Base-by-base conservation (phyloP, 2,113 vertebrate species). In the Xerus inauris region DNA sequence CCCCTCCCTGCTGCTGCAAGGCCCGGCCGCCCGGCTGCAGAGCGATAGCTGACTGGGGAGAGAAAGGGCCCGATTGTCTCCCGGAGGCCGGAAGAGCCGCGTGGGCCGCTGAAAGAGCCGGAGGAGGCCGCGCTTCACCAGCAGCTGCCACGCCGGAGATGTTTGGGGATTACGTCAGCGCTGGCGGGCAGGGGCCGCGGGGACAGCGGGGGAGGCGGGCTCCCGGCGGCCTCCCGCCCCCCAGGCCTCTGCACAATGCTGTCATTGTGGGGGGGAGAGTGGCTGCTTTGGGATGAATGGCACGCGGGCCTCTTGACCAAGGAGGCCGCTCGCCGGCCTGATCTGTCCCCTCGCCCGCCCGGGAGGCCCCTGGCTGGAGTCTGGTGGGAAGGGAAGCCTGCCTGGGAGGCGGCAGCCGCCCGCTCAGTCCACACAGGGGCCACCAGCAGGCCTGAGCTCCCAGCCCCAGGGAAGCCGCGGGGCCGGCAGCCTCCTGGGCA, bases 121-220 rank as follows among this genome's bases (percentile, higher is more conserved):
- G 98, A 98, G 98, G 98, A 98, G 98, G 98, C 96, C 98, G 98
- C 95, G 98, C 99, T 99, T 99, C 98, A 99, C 98, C 98, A 99
- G 99, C 99, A 99, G 99, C 99, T 99, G 99, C 99, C 99, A 98
- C 98, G 8, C 91, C 98, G 98, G 98, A 97, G 99, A 99, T 98
- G 99, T 98, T 99, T 98, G 99, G 98, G 98, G 99, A 99, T 99
- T 99, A 99, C 99, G 99, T 99, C 99, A 99, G 99, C 98, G 98
- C 98, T 94, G 97, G 97, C 98, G 98, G 98, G 98, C 98, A 98
- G 98, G 97, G 96, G 95, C 73, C 10, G 38, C 28, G 7, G 13
- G 96, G 92, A 95, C 95, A 93, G 98, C 87, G 92, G 22, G 96
- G 35, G 96, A 95, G 96, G 96, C 96, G 97, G 96, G 87, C 67